phyloP scores from a whole-genome alignment of 2,113 vertebrate species.

The Leptobrachium leishanense region DNA sequence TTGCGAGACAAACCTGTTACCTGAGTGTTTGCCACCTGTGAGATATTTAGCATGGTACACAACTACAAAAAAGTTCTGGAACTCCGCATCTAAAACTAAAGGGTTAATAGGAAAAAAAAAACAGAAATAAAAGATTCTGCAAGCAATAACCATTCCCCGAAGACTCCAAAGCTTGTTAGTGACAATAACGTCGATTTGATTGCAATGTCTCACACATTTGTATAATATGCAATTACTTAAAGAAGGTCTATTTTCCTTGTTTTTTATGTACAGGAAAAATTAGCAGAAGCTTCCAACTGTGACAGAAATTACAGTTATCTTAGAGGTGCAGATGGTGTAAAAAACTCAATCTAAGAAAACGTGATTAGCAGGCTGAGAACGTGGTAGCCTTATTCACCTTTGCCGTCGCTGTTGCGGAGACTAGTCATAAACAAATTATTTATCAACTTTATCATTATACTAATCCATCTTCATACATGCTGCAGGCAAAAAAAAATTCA shows the following conservation, averaged over 20 bases:
- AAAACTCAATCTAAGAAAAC: slow-evolving; percentile 71
- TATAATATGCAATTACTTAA: slow-evolving; percentile 53
- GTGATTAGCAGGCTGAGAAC: slow-evolving; percentile 72
- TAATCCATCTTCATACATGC: slow-evolving; percentile 61
- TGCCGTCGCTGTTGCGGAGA: slow-evolving; percentile 63
- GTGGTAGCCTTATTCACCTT: slow-evolving; percentile 70
- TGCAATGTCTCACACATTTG: slow-evolving; percentile 44
- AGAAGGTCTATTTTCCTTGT: slow-evolving; percentile 48
- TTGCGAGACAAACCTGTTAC: too few species aligned
- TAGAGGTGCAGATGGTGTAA: slow-evolving; percentile 76
- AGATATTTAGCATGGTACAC: too few species aligned
- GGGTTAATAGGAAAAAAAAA: too few species aligned
- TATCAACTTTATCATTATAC: slow-evolving; percentile 73
- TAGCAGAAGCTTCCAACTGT: slow-evolving; percentile 78
- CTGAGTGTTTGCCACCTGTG: too few species aligned
- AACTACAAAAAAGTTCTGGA: too few species aligned
- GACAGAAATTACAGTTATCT: slow-evolving; percentile 77
- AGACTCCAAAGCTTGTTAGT: slow-evolving; percentile 37
- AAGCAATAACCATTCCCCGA: slow-evolving; percentile 33
- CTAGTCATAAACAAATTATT: slow-evolving; percentile 64
- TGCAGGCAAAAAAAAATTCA: not conserved
- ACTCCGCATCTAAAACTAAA: too few species aligned
- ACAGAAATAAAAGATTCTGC: slow-evolving; percentile 12
- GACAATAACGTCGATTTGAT: slow-evolving; percentile 48
- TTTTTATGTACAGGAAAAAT: slow-evolving; percentile 58